Percentiles rank a stretch among this genome's conserved stretches.
phyloP scores from a whole-genome alignment of 2,797 vertebrate genomes.

The Pangasius larnaudii region DNA sequence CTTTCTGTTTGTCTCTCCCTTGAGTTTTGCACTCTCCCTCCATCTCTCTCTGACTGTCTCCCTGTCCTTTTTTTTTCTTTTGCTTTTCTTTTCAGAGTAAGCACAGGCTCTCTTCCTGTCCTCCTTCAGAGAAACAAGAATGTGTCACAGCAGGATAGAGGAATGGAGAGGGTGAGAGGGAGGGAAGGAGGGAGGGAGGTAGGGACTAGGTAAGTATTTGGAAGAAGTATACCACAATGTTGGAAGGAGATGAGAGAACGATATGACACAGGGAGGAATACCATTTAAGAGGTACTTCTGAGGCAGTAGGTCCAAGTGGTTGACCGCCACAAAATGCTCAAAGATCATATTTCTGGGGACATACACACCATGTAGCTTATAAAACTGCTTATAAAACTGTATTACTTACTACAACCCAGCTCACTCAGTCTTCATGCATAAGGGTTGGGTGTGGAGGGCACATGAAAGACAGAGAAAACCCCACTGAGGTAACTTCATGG shows the following conservation, averaged over 20 bases:
- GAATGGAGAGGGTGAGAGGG: slow-evolving; percentile 46
- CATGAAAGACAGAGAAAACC: slow-evolving; percentile 46
- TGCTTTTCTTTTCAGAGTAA: slow-evolving; percentile 33
- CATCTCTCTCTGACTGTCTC: slow-evolving; percentile 45
- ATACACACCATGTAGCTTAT: slow-evolving; percentile 28
- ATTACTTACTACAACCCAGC: slow-evolving; percentile 62
- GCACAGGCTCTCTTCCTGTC: slow-evolving; percentile 52
- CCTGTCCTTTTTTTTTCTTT: slow-evolving; percentile 22
- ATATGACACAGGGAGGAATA: slow-evolving; percentile 55
- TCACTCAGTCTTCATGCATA: slow-evolving; percentile 43
- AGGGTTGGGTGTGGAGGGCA: slow-evolving; percentile 35
- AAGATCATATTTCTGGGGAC: slow-evolving; percentile 13
- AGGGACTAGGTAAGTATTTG: slow-evolving; percentile 57
- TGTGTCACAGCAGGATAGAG: slow-evolving; percentile 59
- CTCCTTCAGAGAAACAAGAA: slow-evolving; percentile 43
- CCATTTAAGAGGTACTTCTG: slow-evolving; percentile 46
- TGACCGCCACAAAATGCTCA: slow-evolving; percentile 56
- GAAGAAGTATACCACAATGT: slow-evolving; percentile 38
- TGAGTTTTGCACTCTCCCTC: slow-evolving; percentile 24
- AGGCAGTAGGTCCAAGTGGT: background rate
- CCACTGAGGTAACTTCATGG: slow-evolving; percentile 23
- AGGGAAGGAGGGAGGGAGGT: background rate
- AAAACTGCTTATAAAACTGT: slow-evolving; percentile 54
- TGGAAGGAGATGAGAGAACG: slow-evolving; percentile 43
- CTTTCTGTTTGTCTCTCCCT: slow-evolving; percentile 55